Evolutionary conservation across 2,113 vertebrate species (phyloP), one percentile per base, ranked within the genome.

Genomic region (Oncorhynchus kisutch): DNA sequence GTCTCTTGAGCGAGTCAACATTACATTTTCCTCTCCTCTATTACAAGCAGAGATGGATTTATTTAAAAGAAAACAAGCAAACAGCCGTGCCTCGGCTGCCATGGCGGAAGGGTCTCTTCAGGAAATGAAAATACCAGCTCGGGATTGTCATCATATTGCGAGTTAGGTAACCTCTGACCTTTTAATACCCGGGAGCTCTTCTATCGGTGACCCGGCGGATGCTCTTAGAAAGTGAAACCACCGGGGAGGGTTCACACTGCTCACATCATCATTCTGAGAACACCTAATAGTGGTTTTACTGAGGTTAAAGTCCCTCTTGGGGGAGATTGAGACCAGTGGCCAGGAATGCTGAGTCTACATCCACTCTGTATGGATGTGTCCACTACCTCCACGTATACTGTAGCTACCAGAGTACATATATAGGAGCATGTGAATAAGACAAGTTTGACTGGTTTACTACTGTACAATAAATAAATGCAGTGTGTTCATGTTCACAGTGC

Each of bases 61-160:
- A 86, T 86, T 81, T 87, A 82, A 85, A 79, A 72, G 81, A 76
- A 89, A 86, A 88, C 85, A 81, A 86, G 82, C 79, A 89, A 82
- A 88, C 88, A 80, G 82, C 74, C 84, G 29, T 83, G 82, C 74
- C 74, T 79, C 81, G 59, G 86, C 83, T 85, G 83, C 86, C 81
- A 67, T 18, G 49, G 73, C 79, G 86, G 86, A 83, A 85, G 81
- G 66, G 73, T 86, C 78, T 91, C 82, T 84, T 87, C 89, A 90
- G 91, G 89, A 93, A 92, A 93, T 93, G 87, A 92, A 91, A 93
- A 91, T 90, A 86, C 87, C 84, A 82, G 84, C 82, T 83, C 87
- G 81, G 86, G 90, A 88, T 92, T 89, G 90, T 91, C 84, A 87
- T 90, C 80, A 88, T 91, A 92, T 92, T 87, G 89, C 88, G 88